Percentiles rank a stretch among this genome's conserved stretches.
These are phyloP conservation scores for Megaceryle alcyon DNA, from an alignment of 2,797 vertebrate species.

Conservation along the genomic window DNA sequence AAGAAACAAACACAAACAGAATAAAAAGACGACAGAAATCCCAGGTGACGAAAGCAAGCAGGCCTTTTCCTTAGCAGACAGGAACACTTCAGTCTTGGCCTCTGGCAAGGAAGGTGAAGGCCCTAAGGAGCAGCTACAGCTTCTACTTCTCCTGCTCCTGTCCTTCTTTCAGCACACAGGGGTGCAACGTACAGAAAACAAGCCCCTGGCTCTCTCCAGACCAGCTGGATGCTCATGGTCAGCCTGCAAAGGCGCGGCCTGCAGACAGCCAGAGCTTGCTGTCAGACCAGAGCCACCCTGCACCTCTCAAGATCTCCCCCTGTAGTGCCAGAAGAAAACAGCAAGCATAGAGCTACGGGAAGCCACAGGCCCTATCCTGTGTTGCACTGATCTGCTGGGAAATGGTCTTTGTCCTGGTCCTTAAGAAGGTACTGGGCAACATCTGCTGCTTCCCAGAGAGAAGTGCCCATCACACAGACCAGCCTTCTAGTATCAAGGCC, in stretches of 20 bases:
- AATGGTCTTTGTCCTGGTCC: neutral
- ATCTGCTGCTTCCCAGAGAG: neutral
- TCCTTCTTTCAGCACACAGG: neutral
- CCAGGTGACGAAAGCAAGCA: neutral
- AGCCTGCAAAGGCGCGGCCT: neutral
- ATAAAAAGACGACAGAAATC: no score
- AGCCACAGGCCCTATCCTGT: neutral
- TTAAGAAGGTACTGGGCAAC: neutral
- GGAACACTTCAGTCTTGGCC: neutral
- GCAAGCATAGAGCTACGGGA: fast-evolving
- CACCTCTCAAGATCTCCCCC: neutral
- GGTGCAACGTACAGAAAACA: fast-evolving
- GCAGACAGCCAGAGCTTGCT: neutral
- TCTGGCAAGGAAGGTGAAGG: neutral
- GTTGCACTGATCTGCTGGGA: no score
- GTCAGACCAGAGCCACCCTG: neutral
- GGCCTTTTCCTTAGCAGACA: neutral
- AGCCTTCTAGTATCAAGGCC: neutral
- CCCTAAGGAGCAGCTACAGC: neutral
- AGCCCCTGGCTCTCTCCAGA: fast-evolving
- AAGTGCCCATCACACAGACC: neutral
- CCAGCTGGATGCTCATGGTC: neutral
- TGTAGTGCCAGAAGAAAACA: neutral
- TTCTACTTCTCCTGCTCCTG: neutral
- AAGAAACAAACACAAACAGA: no score